phyloP scores from a whole-genome alignment of 2,797 vertebrate species.

The Poecile montanus region DNA sequence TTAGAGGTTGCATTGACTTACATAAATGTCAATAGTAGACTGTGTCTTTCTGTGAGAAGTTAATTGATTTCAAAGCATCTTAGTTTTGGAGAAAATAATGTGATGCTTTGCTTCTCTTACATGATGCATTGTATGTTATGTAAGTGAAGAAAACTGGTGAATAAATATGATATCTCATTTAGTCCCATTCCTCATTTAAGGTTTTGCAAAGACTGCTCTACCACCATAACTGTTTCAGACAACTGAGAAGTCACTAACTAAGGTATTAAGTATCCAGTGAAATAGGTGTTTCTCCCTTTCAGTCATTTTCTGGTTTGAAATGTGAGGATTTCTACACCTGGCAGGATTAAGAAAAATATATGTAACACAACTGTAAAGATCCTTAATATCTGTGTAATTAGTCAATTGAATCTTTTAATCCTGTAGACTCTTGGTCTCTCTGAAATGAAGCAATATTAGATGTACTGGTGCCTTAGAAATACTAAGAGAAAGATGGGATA shows the following conservation, averaged over 20 bases:
- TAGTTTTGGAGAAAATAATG: background rate
- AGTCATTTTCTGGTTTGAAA: background rate
- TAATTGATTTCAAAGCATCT: background rate
- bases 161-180: background rate
- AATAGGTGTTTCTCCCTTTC: background rate
- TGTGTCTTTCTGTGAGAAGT: background rate
- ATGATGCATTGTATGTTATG: background rate
- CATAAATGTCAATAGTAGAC: background rate
- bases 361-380: background rate
- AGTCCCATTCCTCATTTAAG: background rate
- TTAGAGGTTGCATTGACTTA: background rate
- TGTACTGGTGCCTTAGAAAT: background rate
- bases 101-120: background rate
- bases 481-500: background rate
- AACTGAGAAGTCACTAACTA: background rate
- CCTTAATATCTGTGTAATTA: constrained; percentile 14
- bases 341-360: background rate
- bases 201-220: background rate
- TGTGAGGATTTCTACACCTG: background rate
- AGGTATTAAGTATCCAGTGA: background rate
- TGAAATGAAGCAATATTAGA: background rate
- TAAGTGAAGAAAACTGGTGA: background rate
- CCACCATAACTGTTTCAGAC: background rate
- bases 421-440: background rate
- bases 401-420: constrained; percentile 2